A percentile compares a stretch with the other conserved stretches of the same genome.
Evolutionary conservation across 2,797 vertebrate genomes (phyloP).

Genomic region (Rhinogobio ventralis): DNA sequence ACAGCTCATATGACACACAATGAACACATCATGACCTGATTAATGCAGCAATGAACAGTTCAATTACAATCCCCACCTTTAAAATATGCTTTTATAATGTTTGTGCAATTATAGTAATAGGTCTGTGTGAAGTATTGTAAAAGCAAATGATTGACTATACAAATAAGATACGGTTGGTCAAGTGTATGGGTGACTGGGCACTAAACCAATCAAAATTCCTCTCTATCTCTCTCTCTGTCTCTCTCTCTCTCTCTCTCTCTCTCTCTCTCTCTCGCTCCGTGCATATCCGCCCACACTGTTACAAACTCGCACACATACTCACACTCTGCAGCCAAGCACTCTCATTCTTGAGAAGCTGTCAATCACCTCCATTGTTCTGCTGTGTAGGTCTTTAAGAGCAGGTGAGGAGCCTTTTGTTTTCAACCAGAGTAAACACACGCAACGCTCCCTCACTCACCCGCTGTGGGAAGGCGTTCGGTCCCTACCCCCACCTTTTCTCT

Average conservation of each 20-base stretch:
- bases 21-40: background rate
- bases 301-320: conserved; percentile 23
- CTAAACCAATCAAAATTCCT: conserved; percentile 47
- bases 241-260: too few species aligned
- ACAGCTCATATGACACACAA: background rate
- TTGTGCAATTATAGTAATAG: conserved; percentile 1
- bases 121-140: background rate
- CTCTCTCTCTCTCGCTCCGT: background rate
- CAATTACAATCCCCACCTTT: background rate
- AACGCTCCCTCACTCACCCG: conserved; percentile 43
- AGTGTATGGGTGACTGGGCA: conserved; percentile 43
- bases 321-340: conserved; percentile 34
- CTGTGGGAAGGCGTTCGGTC: conserved; percentile 38
- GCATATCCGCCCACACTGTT: background rate
- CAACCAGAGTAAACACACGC: conserved; percentile 52
- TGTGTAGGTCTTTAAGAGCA: conserved; percentile 66
- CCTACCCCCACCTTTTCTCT: conserved; percentile 48
- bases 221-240: conserved; percentile 10
- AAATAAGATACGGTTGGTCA: conserved; percentile 20
- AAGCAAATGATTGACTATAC: conserved; percentile 10
- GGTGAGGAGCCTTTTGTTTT: conserved; percentile 65
- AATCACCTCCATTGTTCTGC: conserved; percentile 74
- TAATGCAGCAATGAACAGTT: background rate
- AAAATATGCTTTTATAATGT: background rate
- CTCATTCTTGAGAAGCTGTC: conserved; percentile 68